phyloP scores from a whole-genome alignment of 2,113 vertebrate genomes.

The Carollia perspicillata region DNA sequence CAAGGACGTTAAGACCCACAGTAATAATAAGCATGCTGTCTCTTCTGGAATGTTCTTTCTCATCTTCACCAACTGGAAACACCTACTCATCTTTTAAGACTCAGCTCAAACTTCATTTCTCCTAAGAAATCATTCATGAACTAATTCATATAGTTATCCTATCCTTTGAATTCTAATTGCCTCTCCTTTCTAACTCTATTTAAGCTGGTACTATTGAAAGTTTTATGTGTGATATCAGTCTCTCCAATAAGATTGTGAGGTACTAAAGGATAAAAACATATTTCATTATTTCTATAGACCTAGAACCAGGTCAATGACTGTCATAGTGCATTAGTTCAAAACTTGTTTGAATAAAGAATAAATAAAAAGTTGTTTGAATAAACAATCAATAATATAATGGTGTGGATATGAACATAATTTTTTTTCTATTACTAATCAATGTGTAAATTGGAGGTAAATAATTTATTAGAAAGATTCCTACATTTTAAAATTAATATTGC shows the following conservation, averaged over 20 bases:
- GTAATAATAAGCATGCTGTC: neutral
- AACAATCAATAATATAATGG: neutral
- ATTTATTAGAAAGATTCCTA: neutral
- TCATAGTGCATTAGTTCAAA: neutral
- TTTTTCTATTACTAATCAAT: neutral
- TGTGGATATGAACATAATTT: neutral
- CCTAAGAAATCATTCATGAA: neutral
- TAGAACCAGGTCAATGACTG: neutral
- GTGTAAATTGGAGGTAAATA: conserved; percentile 12
- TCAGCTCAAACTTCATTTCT: neutral
- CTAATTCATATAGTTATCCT: neutral
- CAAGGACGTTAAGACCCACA: neutral
- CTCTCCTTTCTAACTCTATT: neutral
- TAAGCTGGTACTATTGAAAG: neutral
- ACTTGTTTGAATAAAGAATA: conserved; percentile 32
- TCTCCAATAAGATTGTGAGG: neutral
- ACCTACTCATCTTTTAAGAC: neutral
- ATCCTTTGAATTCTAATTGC: neutral
- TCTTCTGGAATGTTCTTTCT: neutral
- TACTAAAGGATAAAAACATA: neutral
- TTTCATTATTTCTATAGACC: neutral
- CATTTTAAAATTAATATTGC: conserved; percentile 22
- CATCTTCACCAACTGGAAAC: neutral
- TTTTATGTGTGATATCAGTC: neutral
- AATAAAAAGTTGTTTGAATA: conserved; percentile 20